Evolutionary conservation across 2,888 invertebrate genomes (phyloP).

Genomic region (Caenorhabditis becei): DNA sequence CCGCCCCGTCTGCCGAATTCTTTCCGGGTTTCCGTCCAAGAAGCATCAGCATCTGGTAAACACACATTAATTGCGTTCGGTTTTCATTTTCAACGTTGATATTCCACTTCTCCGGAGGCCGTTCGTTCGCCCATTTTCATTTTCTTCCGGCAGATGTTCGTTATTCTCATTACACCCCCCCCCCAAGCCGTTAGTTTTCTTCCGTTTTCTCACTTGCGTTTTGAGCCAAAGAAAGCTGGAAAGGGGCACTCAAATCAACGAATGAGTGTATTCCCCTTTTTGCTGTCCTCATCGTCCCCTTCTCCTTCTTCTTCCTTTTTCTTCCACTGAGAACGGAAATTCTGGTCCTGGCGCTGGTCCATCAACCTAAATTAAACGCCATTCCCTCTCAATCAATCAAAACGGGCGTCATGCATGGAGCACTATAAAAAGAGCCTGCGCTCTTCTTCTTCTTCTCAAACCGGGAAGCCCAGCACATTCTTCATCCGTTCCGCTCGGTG

Average conservation of each 20-base stretch:
- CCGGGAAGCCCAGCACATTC: slow-evolving; percentile 30
- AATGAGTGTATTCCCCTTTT: not conserved
- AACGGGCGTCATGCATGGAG: slow-evolving; percentile 6
- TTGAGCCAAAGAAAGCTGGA: not conserved
- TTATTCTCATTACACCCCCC: slow-evolving; percentile 29
- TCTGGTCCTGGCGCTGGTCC: not conserved
- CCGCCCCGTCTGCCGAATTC: slow-evolving; percentile 4
- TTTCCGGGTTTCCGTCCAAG: not conserved
- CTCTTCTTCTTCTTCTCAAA: slow-evolving; percentile 14
- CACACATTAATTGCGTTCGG: slow-evolving; percentile 55
- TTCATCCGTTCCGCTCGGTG: slow-evolving; percentile 47
- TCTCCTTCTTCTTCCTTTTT: no score
- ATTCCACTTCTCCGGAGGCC: slow-evolving; percentile 10
- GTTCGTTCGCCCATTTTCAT: slow-evolving; percentile 44
- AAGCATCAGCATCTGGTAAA: slow-evolving; percentile 49
- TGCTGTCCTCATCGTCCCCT: not conserved
- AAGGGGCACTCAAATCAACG: not conserved
- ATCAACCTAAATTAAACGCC: slow-evolving; percentile 40
- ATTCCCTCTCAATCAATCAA: slow-evolving; percentile 39
- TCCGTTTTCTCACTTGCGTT: slow-evolving; percentile 8
- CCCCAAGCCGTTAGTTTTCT: not conserved
- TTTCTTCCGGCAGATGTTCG: slow-evolving; percentile 53
- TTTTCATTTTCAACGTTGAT: slow-evolving; percentile 30
- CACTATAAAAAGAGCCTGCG: slow-evolving; percentile 38
- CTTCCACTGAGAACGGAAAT: slow-evolving; percentile 3